Evolutionary conservation across 2,797 vertebrate genomes (phyloP), one percentile per base, ranked within the genome.

Genomic region (Xenopus petersii): DNA sequence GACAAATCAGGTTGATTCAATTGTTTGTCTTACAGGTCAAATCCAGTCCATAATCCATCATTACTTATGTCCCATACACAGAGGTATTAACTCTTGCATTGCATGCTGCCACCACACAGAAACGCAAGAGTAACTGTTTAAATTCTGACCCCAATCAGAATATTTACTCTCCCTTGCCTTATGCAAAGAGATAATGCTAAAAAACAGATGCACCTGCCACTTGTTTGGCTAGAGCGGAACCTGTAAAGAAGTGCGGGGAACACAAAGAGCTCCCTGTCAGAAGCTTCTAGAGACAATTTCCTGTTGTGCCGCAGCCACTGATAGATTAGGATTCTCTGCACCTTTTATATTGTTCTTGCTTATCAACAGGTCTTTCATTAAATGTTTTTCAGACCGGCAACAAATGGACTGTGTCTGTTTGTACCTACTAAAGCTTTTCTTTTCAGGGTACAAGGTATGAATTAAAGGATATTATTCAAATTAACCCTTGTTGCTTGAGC

Each of bases 301-400:
- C 87, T 86, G 83, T 71, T 79, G 54, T 78, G 80, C 77, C 82
- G 51, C 36, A 74, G 82, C 78, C 81, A 84, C 72, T 84, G 84
- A 89, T 0, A 83, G 85, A 89, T 84, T 85, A 88, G 82, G 86
- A 85, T 83, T 84, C 83, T 79, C 82, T n/a, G 73, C 82, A 78
- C 51, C 85, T 81, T 86, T 84, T 80, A 82, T 85, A 82, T 83
- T 87, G 84, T 85, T 85, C 86, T 79, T 65, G 87, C 80, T 88
- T 89, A 89, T 87, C 87, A 87, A 86, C 81, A 79, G 71, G 58
- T 77, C 79, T 72, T 85, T 91, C 90, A 89, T 87, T 88, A 89
- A 87, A 88, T 75, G 76, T 68, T 74, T 82, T 72, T 73, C 16
- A 81, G 84, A 80, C 79, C 79, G 77, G 83, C 67, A 81, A 82